Evolutionary conservation across 2,797 vertebrate genomes (phyloP), one percentile per base, ranked within the genome.

Genomic region (Tolypeutes matacus): DNA sequence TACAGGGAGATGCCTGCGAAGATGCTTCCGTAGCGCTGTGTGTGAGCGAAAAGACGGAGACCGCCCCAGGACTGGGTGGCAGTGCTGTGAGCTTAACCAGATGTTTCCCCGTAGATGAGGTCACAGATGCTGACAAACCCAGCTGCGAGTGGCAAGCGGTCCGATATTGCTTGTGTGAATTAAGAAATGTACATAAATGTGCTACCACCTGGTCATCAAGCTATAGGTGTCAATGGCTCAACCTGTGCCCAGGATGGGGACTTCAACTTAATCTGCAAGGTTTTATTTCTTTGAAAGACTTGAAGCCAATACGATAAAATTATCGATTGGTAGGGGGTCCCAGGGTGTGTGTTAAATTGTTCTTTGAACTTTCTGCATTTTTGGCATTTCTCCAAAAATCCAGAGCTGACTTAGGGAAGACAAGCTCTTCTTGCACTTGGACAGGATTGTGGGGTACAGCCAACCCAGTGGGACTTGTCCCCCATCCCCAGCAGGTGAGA

Each of bases 141-240:
- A 12, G n/a, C 83, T 3, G 1, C 10, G 25, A 18, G 31, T 5
- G 5, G 5, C 46, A 46, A 1, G 46, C 46, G 39, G 39, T 7
- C 39, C 39, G 39, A 39, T 3, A 7, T 39, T 39, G 39, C 39
- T 39, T 39, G 39, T 39, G 11, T 0, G 23, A n/a, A n/a, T 20
- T 31, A 83, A n/a, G 39, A 39, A 10, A 25, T 0, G 11, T 14
- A 23, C 0, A 3, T 11, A 34, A 21, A 49, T 14, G 1, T 0
- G 31, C 56, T 21, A 15, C 5, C 0, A 31, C 70, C 23, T 14
- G n/a, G 29, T 13, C 56, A 53, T 34, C 5, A 46, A 6, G 0
- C 56, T 10, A 4, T 1, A 3, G 15, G 9, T 9, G 60, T 62
- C 39, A 18, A 20, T 36, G 51, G 39, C 29, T 18, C 21, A 10